Evolutionary conservation across 2,797 vertebrate genomes (phyloP).

Genomic region (Oreonectes daqikongensis): DNA sequence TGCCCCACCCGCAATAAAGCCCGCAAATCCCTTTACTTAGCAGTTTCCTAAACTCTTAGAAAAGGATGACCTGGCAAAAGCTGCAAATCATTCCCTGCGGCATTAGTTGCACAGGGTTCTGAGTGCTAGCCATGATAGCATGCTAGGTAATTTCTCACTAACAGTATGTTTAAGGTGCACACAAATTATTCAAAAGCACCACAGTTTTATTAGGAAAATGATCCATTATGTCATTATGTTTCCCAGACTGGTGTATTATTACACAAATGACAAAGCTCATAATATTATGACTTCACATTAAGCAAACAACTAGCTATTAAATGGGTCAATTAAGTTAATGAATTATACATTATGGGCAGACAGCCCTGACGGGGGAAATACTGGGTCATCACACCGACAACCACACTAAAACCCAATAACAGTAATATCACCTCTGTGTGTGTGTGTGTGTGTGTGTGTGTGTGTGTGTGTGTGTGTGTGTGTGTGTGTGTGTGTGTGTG

Average conservation of each 20-base stretch:
- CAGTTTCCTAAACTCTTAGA: neutral
- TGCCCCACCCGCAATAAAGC: neutral
- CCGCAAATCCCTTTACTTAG: neutral
- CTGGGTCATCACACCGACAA: neutral
- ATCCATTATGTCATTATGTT: conserved; percentile 14
- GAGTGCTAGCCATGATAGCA: neutral
- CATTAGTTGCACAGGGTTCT: neutral
- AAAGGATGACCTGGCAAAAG: neutral
- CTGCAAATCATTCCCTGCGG: neutral
- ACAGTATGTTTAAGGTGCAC: neutral
- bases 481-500: neutral
- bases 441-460: neutral
- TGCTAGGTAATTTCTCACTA: neutral
- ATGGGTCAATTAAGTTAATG: neutral
- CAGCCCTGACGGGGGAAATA: neutral
- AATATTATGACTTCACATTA: conserved; percentile 25
- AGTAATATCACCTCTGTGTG: neutral
- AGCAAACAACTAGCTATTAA: neutral
- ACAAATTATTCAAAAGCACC: conserved; percentile 10
- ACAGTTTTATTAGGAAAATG: neutral
- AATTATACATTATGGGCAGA: conserved; percentile 1
- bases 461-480: neutral
- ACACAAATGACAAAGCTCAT: conserved; percentile 8
- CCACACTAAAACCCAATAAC: neutral
- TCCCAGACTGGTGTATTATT: conserved; percentile 5